Evolutionary conservation across 2,888 invertebrate species (phyloP), one percentile per base, ranked within the genome.

Genomic region (Dione vanillae): DNA sequence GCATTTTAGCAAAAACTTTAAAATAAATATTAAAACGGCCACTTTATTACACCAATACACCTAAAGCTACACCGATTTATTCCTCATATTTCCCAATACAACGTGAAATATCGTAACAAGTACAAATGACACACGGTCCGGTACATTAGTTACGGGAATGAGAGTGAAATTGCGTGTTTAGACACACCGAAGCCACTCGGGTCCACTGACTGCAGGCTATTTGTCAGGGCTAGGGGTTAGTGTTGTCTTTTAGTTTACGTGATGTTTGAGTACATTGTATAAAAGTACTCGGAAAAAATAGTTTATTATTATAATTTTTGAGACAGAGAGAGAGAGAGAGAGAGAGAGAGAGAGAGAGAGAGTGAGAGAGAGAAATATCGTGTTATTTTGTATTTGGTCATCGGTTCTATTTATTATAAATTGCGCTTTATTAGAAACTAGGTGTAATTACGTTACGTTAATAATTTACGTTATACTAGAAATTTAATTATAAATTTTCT

Each of bases 111-210:
- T 69, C 11, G 69, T 71, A 75, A 74, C 71, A 66, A 65, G 70
- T 78, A 79, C 78, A 81, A 82, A 86, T 83, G 78, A 78, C 73
- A 76, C 67, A 69, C 65, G 73, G 73, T 76, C 62, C 84, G 82
- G 77, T 61, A 81, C 88, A 89, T 89, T 87, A 84, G 85, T 83
- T 86, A 77, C 78, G 79, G 82, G 87, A 90, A 91, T 91, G 87
- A 88, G 88, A 90, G 85, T 91, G 89, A 90, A 91, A 92, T 92
- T 85, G 91, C 84, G 86, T 91, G 91, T 89, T 89, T 90, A 86
- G 86, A 88, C 84, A 87, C 86, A 85, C 84, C 79, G 85, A 81
- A 79, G 80, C 75, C 78, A 79, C 79, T 77, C 73, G 79, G 82
- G 77, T 81, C 81, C 83, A 81, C 82, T 83, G 82, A 82, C 86